Percentiles rank a stretch among this genome's conserved stretches.
Conservation (phyloP, 2,113 vertebrate genomes). For the Calonectris borealis region DNA sequence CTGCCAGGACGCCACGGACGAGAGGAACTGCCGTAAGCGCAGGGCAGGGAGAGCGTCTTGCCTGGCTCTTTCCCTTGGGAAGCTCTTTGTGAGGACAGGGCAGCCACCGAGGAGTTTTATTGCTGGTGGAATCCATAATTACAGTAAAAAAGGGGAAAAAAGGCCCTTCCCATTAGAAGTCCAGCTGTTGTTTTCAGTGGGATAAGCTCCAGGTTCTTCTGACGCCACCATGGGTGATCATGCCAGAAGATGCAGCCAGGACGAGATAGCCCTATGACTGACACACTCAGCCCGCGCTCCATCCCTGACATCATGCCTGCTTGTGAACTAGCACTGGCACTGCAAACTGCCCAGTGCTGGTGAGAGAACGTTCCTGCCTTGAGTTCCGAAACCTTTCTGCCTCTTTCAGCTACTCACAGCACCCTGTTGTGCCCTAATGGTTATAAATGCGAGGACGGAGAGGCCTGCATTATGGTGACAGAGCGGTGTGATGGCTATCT, state of each 20-base stretch:
- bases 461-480: constrained; percentile 80
- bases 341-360: not conserved
- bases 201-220: not conserved
- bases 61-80: not conserved
- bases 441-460: constrained; percentile 84
- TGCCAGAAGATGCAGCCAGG: not conserved
- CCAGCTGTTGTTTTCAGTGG: not conserved
- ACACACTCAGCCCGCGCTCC: not conserved
- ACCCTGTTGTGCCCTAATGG: constrained; percentile 80
- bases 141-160: not conserved
- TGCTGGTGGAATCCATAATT: not conserved
- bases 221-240: not conserved
- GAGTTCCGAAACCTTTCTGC: not conserved
- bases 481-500: constrained; percentile 92
- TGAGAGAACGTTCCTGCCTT: not conserved
- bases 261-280: not conserved
- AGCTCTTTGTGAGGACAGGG: not conserved
- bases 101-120: not conserved
- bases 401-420: constrained; percentile 83
- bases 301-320: not conserved
- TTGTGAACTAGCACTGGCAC: not conserved
- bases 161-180: not conserved
- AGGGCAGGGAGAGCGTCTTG: rapidly evolving
- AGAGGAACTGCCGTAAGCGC: constrained; percentile 88
- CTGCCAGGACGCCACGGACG: constrained; percentile 88